Percentiles rank a stretch among this genome's conserved stretches.
Conservation (phyloP, 2,113 vertebrate genomes). For the Macroglossus sobrinus region DNA sequence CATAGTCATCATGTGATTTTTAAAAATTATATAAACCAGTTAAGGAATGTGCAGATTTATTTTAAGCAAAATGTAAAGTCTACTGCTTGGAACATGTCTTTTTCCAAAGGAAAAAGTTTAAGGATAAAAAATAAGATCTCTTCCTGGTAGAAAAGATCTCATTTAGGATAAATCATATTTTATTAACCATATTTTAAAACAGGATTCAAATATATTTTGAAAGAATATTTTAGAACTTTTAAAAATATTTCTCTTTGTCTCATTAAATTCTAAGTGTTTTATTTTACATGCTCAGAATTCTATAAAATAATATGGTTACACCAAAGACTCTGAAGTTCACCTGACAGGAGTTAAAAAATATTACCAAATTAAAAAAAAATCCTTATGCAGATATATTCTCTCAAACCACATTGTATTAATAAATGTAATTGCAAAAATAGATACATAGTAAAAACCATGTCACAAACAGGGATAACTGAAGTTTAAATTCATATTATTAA, state of each 20-base stretch:
- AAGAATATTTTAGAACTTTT: not conserved
- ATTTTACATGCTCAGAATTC: not conserved
- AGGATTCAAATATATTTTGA: not conserved
- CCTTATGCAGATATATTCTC: not conserved
- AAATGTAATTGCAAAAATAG: not conserved
- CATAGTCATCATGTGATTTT: not conserved
- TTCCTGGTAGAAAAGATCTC: not conserved
- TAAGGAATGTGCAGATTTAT: not conserved
- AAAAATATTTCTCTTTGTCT: not conserved
- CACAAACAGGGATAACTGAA: not conserved
- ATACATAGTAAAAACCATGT: not conserved
- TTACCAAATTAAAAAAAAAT: not conserved
- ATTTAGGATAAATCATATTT: not conserved
- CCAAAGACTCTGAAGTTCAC: not conserved
- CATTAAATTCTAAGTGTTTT: not conserved
- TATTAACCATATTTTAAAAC: not conserved
- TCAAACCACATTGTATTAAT: not conserved
- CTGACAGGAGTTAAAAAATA: not conserved
- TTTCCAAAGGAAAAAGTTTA: not conserved
- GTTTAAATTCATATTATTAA: not conserved
- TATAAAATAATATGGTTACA: not conserved
- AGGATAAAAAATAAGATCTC: too few species aligned
- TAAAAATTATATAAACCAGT: not conserved
- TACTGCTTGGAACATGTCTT: not conserved
- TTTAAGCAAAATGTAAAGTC: not conserved